These are phyloP conservation scores for Cartodere bifasciata DNA, from an alignment of 2,888 invertebrate genomes.

Conservation along the genomic window DNA sequence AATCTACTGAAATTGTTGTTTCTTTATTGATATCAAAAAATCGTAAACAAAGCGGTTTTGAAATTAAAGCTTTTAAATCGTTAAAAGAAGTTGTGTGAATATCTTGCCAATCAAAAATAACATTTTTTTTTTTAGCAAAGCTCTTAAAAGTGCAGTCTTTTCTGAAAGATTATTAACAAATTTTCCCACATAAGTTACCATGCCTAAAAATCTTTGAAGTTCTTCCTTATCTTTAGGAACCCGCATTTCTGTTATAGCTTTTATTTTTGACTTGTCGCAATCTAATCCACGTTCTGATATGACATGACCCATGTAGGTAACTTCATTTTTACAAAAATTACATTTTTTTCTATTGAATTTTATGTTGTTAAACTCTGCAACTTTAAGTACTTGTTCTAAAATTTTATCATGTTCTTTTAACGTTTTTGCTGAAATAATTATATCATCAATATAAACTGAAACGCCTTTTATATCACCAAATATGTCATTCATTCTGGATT, in stretches of 20 bases:
- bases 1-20: slow-evolving; percentile 18
- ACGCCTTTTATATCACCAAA: slow-evolving; percentile 26
- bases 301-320: slow-evolving; percentile 13
- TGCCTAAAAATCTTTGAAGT: slow-evolving; percentile 11
- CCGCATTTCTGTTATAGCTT: slow-evolving; percentile 12
- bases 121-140: slow-evolving; percentile 5
- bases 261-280: slow-evolving; percentile 12
- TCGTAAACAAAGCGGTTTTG: slow-evolving; percentile 9
- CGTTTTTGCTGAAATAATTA: slow-evolving; percentile 16
- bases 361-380: slow-evolving; percentile 4
- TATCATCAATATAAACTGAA: slow-evolving; percentile 26
- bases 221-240: slow-evolving; percentile 12
- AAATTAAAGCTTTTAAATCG: slow-evolving; percentile 6
- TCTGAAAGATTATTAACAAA: slow-evolving; percentile 7
- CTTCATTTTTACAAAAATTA: slow-evolving; percentile 10
- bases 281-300: slow-evolving; percentile 10
- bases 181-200: slow-evolving; percentile 5
- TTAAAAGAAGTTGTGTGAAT: slow-evolving; percentile 10
- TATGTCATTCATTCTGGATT: slow-evolving; percentile 17
- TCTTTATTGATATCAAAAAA: slow-evolving; percentile 15
- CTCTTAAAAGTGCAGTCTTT: slow-evolving; percentile 4
- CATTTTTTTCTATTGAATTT: slow-evolving; percentile 14
- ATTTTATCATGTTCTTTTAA: slow-evolving; percentile 15
- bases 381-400: slow-evolving; percentile 14
- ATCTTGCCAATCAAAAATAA: slow-evolving; percentile 9